Evolutionary conservation across 2,888 invertebrate genomes (phyloP).

Genomic region (Eupithecia insigniata): DNA sequence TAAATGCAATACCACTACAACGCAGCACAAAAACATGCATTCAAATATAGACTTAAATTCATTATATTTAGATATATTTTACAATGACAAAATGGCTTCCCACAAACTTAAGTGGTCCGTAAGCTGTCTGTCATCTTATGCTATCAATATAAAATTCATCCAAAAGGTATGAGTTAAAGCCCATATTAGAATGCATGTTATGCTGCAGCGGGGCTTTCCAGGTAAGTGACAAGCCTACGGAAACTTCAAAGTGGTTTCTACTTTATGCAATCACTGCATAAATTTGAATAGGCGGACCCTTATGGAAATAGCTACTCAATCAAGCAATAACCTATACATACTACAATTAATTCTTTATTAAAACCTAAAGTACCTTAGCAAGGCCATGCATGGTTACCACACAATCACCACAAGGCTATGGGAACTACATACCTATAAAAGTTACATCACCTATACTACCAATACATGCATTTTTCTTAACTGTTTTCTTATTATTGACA

Average conservation of each 20-base stretch:
- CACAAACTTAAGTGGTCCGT: too few relatives aligned
- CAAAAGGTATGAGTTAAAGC: too few relatives aligned
- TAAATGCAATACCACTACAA: too few relatives aligned
- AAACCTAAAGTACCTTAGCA: constrained; percentile 8
- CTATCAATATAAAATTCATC: too few relatives aligned
- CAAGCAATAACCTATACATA: constrained; percentile 10
- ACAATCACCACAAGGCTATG: constrained; percentile 15
- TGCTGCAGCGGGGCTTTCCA: too few relatives aligned
- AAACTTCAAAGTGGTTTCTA: neutral
- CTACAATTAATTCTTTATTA: neutral
- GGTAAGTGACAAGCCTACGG: too few relatives aligned
- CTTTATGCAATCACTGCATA: neutral
- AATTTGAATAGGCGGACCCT: neutral
- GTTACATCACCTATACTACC: constrained; percentile 12
- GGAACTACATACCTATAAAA: neutral
- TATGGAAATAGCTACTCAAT: neutral
- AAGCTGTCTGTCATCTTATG: too few relatives aligned
- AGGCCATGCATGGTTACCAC: constrained; percentile 10
- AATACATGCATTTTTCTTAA: constrained; percentile 3
- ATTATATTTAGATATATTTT: too few relatives aligned
- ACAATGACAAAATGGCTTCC: too few relatives aligned
- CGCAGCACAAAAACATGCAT: too few relatives aligned
- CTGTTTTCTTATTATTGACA: neutral
- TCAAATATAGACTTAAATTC: too few relatives aligned
- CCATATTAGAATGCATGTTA: too few relatives aligned